Evolutionary conservation across 2,888 invertebrate species (phyloP), one percentile per base, ranked within the genome.

Genomic region (Tuberolachnus salignus): DNA sequence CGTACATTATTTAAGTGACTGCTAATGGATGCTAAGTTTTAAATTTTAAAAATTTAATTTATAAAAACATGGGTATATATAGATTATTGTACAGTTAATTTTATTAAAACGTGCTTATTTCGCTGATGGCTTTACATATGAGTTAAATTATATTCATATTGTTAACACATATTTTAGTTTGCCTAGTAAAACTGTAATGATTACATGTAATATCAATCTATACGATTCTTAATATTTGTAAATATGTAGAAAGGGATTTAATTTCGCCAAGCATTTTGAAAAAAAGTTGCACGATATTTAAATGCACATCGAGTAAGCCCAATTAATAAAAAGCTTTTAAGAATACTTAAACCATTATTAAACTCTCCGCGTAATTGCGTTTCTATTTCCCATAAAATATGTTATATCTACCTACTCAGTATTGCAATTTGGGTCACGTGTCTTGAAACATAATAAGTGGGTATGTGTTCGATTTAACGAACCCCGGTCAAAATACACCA

Each of bases 271-370:
- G 23, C 46, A 3, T 49, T 23, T 66, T 49, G 23, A 49, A 66
- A 9, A 59, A 59, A 16, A 26, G 26, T 21, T 59, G 23, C 57
- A 42, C n/a, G 8, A 67, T 51, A 34, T 69, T 34, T 8, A 34
- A 69, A 53, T 51, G 34, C 19, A 23, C 34, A 53, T 34, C 67
- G 53, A 69, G 67, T 69, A 14, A 11, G 69, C 42, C 42, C 42
- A 70, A 70, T 70, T 70, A 70, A 46, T 21, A 57, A 21, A 57
- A 46, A 57, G 71, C 57, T 71, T 71, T 71, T 57, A 55, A 46
- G 57, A 71, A 57, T 46, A 59, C 44, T 70, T 42, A 13, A n/a
- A 55, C 16, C 19, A 57, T 57, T 57, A 57, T 21, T 44, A 21
- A 16, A n/a, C 44, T 16, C 1, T 21, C 9, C 21, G 16, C 23